These are phyloP conservation scores for Agonopterix alstromeriana DNA, from an alignment of 2,888 invertebrate species.

Conservation along the genomic window DNA sequence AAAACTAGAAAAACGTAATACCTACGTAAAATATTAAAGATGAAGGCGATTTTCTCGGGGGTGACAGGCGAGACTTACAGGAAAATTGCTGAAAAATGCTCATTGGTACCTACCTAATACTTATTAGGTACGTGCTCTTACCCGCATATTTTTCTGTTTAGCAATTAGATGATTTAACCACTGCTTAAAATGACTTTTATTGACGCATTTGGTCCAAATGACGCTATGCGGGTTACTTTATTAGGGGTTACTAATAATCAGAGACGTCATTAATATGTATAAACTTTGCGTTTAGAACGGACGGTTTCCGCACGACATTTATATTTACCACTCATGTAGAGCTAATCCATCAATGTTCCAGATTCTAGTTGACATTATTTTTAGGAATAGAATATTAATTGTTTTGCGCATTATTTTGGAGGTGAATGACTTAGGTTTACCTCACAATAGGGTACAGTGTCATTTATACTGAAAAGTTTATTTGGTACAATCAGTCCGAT, in stretches of 20 bases:
- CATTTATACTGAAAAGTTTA: neutral
- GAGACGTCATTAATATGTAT: conserved; percentile 4
- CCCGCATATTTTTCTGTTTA: conserved; percentile 30
- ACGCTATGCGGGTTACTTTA: conserved; percentile 41
- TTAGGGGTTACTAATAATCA: conserved; percentile 11
- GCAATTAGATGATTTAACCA: conserved; percentile 21
- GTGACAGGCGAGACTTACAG: too few species aligned
- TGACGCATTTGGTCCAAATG: conserved; percentile 38
- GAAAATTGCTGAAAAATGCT: too few species aligned
- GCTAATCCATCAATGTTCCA: neutral
- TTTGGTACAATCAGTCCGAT: too few species aligned
- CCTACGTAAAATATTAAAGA: too few species aligned
- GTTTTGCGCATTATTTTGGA: conserved; percentile 1
- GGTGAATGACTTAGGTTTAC: conserved; percentile 7
- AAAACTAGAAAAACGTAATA: too few species aligned
- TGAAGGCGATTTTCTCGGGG: too few species aligned
- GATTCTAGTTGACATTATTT: neutral
- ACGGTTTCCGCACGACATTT: conserved; percentile 10
- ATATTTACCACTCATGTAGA: neutral
- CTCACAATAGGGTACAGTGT: neutral
- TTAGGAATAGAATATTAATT: conserved; percentile 1
- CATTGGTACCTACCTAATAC: too few species aligned
- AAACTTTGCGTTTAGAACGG: neutral
- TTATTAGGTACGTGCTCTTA: neutral
- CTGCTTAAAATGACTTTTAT: conserved; percentile 31